Evolutionary conservation across 2,888 invertebrate species (phyloP).

Genomic region (Pemphredon lugubris): DNA sequence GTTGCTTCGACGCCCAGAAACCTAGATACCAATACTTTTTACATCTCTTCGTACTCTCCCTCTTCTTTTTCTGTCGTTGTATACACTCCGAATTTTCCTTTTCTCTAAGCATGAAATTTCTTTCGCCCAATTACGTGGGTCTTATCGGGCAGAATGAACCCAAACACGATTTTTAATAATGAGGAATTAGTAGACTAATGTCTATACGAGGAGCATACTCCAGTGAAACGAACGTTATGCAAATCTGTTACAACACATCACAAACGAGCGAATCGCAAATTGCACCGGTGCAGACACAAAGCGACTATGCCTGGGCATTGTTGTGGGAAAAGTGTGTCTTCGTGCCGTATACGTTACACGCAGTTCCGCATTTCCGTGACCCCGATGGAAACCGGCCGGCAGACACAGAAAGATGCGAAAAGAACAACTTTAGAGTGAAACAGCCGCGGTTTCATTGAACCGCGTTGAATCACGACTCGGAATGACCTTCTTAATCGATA

Average conservation of each 20-base stretch:
- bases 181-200: neutral
- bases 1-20: constrained; percentile 96
- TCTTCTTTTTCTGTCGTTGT: neutral
- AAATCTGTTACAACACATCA: constrained; percentile 52
- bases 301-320: constrained; percentile 67
- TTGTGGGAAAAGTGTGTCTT: constrained; percentile 80
- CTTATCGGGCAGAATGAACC: too few species aligned
- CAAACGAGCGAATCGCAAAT: constrained; percentile 67
- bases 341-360: constrained; percentile 69
- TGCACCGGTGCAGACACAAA: constrained; percentile 52
- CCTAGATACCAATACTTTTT: constrained; percentile 80
- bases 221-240: constrained; percentile 52
- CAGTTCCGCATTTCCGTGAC: constrained; percentile 80
- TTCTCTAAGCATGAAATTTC: too few species aligned
- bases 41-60: neutral
- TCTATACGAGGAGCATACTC: neutral
- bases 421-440: constrained; percentile 15
- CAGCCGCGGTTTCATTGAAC: neutral
- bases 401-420: constrained; percentile 18
- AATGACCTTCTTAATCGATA: too few species aligned
- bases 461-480: neutral
- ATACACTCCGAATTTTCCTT: neutral
- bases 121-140: too few species aligned
- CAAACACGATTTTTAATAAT: too few species aligned
- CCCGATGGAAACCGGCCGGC: constrained; percentile 71